phyloP scores from a whole-genome alignment of 2,888 invertebrate species.

The Marronus borbonicus region DNA sequence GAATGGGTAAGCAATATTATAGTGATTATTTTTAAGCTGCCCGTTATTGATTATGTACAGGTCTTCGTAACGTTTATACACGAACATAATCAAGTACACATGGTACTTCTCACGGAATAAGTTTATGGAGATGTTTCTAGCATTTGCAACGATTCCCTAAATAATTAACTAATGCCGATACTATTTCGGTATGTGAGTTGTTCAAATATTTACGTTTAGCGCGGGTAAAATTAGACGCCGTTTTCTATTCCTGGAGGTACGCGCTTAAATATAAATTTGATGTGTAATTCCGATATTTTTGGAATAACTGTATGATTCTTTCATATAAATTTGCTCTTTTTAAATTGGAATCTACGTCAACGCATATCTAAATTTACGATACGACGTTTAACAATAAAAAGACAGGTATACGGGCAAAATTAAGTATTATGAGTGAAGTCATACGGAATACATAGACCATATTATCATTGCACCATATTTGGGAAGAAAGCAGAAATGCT shows the following conservation, averaged over 20 bases:
- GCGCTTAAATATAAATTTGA: conserved; percentile 45
- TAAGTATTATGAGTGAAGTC: too few relatives aligned
- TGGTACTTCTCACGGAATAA: conserved; percentile 43
- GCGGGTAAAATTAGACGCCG: conserved; percentile 27
- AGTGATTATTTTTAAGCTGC: conserved; percentile 34
- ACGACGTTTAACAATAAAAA: conserved; percentile 13
- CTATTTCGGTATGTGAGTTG: conserved; percentile 47
- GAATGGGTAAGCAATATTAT: conserved; percentile 10
- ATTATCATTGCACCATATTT: too few relatives aligned
- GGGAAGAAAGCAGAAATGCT: too few relatives aligned
- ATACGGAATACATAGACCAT: too few relatives aligned
- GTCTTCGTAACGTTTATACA: conserved; percentile 19
- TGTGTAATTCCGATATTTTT: conserved; percentile 47
- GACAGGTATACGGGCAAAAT: not conserved
- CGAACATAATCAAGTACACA: conserved; percentile 36
- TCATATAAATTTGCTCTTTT: conserved; percentile 38
- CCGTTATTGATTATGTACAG: conserved; percentile 21
- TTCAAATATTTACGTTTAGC: conserved; percentile 43
- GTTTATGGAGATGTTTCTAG: conserved; percentile 41
- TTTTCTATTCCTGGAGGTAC: conserved; percentile 36
- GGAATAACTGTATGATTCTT: conserved; percentile 40
- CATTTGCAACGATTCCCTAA: conserved; percentile 44
- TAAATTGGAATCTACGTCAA: conserved; percentile 35
- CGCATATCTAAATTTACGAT: conserved; percentile 30
- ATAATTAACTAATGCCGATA: conserved; percentile 46